A percentile compares a stretch with the other conserved stretches of the same genome.
Evolutionary conservation across 2,888 invertebrate genomes (phyloP).

Genomic region (Vandiemenella viatica): DNA sequence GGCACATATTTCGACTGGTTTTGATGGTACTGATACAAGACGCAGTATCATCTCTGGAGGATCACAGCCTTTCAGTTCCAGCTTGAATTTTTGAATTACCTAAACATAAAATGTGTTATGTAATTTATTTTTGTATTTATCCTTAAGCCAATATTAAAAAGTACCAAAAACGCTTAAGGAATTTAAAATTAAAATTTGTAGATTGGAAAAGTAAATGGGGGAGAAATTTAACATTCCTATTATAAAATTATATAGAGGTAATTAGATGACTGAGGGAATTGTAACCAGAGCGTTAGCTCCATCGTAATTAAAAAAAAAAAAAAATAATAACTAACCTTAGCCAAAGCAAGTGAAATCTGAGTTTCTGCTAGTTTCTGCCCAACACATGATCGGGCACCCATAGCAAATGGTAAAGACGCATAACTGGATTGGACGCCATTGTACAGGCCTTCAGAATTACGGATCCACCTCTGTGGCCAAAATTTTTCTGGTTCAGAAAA

Average conservation of each 20-base stretch:
- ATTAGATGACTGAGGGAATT: no score
- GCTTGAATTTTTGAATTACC: conserved; percentile 34
- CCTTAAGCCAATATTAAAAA: not conserved
- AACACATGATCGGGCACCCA: conserved; percentile 69
- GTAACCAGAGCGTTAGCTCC: no score
- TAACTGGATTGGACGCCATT: conserved; percentile 38
- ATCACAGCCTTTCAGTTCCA: conserved; percentile 35
- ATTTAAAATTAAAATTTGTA: no score
- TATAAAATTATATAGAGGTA: no score
- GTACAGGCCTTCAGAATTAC: conserved; percentile 29
- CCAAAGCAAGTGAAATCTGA: conserved; percentile 52
- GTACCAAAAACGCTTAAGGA: no score
- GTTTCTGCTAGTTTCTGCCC: conserved; percentile 65
- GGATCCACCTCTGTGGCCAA: conserved; percentile 61
- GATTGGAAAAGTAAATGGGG: no score
- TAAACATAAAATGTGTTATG: conserved; percentile 20
- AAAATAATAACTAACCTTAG: conserved; percentile 40
- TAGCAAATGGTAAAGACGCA: conserved; percentile 67
- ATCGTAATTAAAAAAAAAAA: no score
- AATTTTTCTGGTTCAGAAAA: conserved; percentile 54
- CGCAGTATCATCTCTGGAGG: conserved; percentile 40
- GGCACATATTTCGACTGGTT: conserved; percentile 33
- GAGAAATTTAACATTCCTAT: no score
- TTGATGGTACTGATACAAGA: conserved; percentile 43
- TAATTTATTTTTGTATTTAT: not conserved